phyloP scores from a whole-genome alignment of 1,140 invertebrate species.

The Platorchestia sp. region DNA sequence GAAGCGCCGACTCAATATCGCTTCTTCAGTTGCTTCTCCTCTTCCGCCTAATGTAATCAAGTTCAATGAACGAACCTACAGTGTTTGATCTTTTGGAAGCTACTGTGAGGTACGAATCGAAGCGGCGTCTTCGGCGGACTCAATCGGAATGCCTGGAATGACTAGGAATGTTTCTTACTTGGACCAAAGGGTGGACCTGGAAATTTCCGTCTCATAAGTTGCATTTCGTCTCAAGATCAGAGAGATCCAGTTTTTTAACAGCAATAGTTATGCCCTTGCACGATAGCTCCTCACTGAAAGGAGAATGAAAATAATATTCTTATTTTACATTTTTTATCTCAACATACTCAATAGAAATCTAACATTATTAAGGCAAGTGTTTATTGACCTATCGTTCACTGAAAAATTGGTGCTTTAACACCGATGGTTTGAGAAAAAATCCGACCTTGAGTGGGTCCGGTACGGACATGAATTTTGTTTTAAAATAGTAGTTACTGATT shows the following conservation, averaged over 20 bases:
- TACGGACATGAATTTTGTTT: background rate
- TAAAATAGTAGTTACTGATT: background rate
- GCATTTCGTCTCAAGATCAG: background rate
- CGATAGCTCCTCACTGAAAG: background rate
- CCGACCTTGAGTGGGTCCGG: background rate
- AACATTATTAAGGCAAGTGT: background rate
- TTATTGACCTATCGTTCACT: background rate
- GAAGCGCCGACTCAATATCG: conserved; percentile 20
- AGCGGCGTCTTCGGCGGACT: background rate
- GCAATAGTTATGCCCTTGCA: background rate
- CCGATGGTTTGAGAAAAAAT: background rate
- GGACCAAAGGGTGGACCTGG: background rate
- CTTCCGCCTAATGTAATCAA: conserved; percentile 43
- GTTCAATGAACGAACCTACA: conserved; percentile 45
- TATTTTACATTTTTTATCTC: background rate
- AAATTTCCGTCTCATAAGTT: background rate
- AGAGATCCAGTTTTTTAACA: background rate
- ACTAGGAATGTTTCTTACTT: background rate
- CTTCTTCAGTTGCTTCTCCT: conserved; percentile 30
- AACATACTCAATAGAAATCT: background rate
- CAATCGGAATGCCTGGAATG: conserved; percentile 50
- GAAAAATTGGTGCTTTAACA: background rate
- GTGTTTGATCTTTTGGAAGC: conserved; percentile 49
- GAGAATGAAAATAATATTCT: background rate
- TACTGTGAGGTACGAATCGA: background rate